phyloP scores from a whole-genome alignment of 2,113 vertebrate genomes.

The Aptenodytes patagonicus region DNA sequence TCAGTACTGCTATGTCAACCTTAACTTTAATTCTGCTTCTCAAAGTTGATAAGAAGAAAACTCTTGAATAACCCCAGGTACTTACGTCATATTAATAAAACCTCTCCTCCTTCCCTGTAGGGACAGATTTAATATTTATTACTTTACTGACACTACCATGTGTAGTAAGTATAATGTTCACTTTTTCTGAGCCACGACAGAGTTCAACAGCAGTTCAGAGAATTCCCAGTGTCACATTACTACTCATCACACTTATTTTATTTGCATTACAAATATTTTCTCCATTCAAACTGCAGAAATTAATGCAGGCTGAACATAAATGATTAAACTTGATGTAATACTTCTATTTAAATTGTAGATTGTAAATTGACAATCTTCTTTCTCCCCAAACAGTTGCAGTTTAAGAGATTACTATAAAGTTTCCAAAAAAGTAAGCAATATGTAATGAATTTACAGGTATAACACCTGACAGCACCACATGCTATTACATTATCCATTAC shows the following conservation, averaged over 20 bases:
- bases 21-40: conserved; percentile 7
- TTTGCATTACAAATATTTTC: background rate
- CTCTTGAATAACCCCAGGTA: background rate
- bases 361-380: background rate
- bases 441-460: background rate
- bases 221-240: background rate
- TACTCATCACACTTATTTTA: background rate
- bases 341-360: background rate
- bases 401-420: background rate
- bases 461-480: background rate
- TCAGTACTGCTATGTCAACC: background rate
- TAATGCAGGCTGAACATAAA: background rate
- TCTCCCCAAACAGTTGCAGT: background rate
- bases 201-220: background rate
- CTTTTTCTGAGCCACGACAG: background rate
- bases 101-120: background rate
- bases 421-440: background rate
- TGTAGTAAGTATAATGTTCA: background rate
- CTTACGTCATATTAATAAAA: background rate
- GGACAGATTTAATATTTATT: conserved; percentile 9
- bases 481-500: background rate
- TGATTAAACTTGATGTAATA: background rate
- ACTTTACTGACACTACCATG: background rate
- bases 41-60: background rate
- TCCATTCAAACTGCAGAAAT: background rate